Conservation (phyloP, 2,888 invertebrate species). For the Sericinus montela region DNA sequence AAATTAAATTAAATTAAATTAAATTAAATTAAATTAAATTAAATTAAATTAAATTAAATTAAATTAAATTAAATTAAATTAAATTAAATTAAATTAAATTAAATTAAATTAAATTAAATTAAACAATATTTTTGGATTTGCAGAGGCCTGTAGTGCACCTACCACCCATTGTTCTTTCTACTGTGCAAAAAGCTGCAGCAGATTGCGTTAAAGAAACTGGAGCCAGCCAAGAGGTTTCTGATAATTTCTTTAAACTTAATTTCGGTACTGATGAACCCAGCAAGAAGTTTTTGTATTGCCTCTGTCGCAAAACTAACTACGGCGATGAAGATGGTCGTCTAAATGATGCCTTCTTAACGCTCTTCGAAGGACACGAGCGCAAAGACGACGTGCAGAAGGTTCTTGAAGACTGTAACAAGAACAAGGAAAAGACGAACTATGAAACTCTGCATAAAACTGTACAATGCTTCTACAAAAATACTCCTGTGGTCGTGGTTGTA, state of each 20-base stretch:
- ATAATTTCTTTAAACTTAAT: neutral
- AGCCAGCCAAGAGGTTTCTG: neutral
- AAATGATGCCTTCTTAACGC: constrained; percentile 2
- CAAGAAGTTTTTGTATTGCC: constrained; percentile 6
- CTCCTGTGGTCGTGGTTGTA: constrained; percentile 3
- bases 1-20: no score
- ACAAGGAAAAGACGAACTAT: constrained; percentile 2
- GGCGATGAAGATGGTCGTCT: neutral
- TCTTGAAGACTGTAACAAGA: constrained; percentile 10
- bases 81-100: no score
- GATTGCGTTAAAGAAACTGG: neutral
- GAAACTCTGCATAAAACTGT: constrained; percentile 8
- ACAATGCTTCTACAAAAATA: constrained; percentile 12
- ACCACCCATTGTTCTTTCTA: neutral
- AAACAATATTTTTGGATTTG: neutral
- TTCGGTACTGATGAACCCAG: neutral
- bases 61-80: no score
- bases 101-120: no score
- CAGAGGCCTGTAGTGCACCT: constrained; percentile 3
- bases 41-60: no score
- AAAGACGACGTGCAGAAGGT: constrained; percentile 7
- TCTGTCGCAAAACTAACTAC: neutral
- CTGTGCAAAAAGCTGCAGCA: neutral
- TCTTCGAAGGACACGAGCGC: constrained; percentile 1
- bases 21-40: no score